Evolutionary conservation across 2,113 vertebrate species (phyloP).

Genomic region (Trachemys scripta): DNA sequence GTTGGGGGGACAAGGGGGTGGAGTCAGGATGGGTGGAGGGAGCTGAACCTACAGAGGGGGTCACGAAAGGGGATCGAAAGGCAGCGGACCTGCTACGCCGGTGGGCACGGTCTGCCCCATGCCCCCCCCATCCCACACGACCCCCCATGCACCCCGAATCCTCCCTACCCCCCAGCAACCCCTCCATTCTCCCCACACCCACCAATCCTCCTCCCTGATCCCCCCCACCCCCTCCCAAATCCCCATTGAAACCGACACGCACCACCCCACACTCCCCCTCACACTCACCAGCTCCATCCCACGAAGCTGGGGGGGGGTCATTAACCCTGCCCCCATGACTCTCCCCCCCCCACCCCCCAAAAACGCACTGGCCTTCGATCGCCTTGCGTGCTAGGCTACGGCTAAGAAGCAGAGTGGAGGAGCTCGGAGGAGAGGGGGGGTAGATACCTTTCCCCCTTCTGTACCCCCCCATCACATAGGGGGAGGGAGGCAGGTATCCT

Average conservation of each 20-base stretch:
- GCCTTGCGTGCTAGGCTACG: neutral
- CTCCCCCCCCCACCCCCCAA: too few relatives aligned
- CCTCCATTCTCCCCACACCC: neutral
- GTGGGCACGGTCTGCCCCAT: neutral
- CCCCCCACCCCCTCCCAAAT: too few relatives aligned
- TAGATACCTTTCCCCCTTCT: neutral
- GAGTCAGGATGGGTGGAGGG: neutral
- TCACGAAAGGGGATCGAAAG: slow-evolving; percentile 1
- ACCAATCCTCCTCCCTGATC: neutral
- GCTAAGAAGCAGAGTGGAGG: neutral
- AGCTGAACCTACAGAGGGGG: neutral
- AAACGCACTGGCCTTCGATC: neutral
- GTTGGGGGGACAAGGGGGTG: neutral
- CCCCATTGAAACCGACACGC: neutral
- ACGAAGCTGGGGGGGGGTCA: neutral
- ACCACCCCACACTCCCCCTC: neutral
- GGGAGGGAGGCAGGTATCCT: neutral
- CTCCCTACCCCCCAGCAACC: too few relatives aligned
- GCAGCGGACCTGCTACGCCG: too few relatives aligned
- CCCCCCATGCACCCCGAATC: neutral
- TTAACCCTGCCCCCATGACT: neutral
- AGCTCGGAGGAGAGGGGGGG: too few relatives aligned
- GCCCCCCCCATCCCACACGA: neutral
- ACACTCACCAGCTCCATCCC: neutral
- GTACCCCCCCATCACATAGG: neutral